Evolutionary conservation across 2,797 vertebrate species (phyloP).

Genomic region (Pseudocheirus occidentalis): DNA sequence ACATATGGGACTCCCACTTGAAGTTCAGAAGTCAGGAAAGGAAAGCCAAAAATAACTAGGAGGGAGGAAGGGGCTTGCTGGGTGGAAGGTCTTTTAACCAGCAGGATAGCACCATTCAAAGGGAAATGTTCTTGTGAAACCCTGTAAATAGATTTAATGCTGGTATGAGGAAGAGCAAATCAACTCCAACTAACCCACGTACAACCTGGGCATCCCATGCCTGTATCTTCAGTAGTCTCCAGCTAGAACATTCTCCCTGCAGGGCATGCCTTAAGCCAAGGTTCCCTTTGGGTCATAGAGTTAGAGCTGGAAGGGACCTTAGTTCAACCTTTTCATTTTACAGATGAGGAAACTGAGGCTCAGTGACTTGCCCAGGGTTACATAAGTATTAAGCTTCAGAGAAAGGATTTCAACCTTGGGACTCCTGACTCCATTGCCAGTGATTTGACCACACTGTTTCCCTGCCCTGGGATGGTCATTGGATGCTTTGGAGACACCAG

Average conservation of each 20-base stretch:
- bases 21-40: neutral
- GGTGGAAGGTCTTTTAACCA: neutral
- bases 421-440: neutral
- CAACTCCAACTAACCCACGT: neutral
- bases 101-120: neutral
- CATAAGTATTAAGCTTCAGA: neutral
- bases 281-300: neutral
- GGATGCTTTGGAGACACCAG: neutral
- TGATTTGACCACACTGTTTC: neutral
- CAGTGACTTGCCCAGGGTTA: neutral
- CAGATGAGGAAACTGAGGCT: neutral
- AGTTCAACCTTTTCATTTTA: neutral
- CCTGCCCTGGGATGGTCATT: neutral
- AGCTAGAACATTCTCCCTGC: neutral
- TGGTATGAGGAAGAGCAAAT: neutral
- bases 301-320: neutral
- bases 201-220: neutral
- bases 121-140: neutral
- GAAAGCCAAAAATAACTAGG: neutral
- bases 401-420: neutral
- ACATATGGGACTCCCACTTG: neutral
- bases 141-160: neutral
- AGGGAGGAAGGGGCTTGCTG: neutral
- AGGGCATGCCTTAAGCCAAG: neutral
- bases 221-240: neutral